Percentiles rank a stretch among this genome's conserved stretches.
phyloP scores from a whole-genome alignment of 2,888 invertebrate genomes.

The Terebella lapidaria region DNA sequence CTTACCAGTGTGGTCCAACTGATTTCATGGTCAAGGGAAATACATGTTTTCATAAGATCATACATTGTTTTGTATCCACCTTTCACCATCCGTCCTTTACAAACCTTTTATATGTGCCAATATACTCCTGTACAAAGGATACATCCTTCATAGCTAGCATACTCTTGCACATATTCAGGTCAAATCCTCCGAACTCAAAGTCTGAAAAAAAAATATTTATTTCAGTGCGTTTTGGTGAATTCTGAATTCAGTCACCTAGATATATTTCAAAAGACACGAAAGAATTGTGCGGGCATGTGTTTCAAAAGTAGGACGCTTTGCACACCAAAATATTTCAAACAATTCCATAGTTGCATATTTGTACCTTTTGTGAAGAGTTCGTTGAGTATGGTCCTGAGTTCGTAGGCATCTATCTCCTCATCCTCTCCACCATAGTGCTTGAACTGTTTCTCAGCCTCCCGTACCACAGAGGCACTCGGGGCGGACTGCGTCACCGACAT shows the following conservation, averaged over 20 bases:
- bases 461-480: neutral
- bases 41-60: neutral
- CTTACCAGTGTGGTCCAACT: constrained; percentile 22
- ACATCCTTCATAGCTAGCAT: constrained; percentile 18
- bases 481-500: neutral
- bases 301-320: too few relatives aligned
- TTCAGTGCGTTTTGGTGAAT: neutral
- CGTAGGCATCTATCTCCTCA: constrained; percentile 22
- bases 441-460: constrained; percentile 18
- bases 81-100: too few relatives aligned
- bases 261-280: too few relatives aligned
- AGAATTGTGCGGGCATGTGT: too few relatives aligned
- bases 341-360: neutral
- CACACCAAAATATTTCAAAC: neutral
- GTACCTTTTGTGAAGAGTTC: constrained; percentile 21
- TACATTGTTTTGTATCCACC: neutral
- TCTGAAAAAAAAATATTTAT: constrained; percentile 16
- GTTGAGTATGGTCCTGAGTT: constrained; percentile 21
- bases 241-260: neutral
- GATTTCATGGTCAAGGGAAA: neutral
- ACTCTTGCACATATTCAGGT: constrained; percentile 20
- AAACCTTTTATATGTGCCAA: too few relatives aligned
- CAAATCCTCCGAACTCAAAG: constrained; percentile 19
- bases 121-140: constrained; percentile 20
- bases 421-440: constrained; percentile 16